Percentiles rank a stretch among this genome's conserved stretches.
Conservation (phyloP, 2,797 vertebrate species). For the Malurus splendens region DNA sequence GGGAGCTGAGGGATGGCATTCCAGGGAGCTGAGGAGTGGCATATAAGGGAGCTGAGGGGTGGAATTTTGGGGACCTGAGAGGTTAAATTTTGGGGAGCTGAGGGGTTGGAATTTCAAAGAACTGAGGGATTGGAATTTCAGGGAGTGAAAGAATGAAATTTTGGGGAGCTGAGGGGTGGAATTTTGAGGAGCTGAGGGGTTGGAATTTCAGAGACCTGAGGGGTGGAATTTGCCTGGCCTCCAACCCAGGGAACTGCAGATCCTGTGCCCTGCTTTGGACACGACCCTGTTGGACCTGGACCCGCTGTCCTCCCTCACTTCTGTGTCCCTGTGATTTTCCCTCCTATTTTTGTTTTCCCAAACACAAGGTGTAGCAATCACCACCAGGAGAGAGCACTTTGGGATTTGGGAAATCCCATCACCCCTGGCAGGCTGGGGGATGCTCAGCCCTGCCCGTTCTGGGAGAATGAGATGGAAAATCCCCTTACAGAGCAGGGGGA, state of each 20-base stretch:
- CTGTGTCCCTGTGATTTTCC: not conserved
- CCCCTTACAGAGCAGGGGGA: rapidly evolving
- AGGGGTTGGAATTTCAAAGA: too few species aligned
- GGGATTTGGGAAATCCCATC: rapidly evolving
- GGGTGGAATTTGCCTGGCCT: not conserved
- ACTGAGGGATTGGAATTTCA: too few species aligned
- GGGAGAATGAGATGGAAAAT: not conserved
- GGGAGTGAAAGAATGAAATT: too few species aligned
- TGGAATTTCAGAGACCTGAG: too few species aligned
- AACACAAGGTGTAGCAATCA: not conserved
- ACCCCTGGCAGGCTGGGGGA: not conserved
- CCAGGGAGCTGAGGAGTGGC: too few species aligned
- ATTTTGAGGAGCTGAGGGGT: too few species aligned
- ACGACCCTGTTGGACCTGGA: rapidly evolving
- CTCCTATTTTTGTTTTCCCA: not conserved
- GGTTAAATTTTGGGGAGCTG: too few species aligned
- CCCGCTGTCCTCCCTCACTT: rapidly evolving
- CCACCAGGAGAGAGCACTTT: not conserved
- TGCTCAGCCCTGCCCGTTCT: not conserved
- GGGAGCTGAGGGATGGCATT: too few species aligned
- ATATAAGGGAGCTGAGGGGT: too few species aligned
- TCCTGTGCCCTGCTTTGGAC: rapidly evolving
- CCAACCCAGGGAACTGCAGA: not conserved
- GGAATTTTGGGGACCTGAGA: too few species aligned
- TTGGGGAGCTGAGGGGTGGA: too few species aligned